Evolutionary conservation across 2,888 invertebrate species (phyloP).

Genomic region (Epinotia brunnichana): DNA sequence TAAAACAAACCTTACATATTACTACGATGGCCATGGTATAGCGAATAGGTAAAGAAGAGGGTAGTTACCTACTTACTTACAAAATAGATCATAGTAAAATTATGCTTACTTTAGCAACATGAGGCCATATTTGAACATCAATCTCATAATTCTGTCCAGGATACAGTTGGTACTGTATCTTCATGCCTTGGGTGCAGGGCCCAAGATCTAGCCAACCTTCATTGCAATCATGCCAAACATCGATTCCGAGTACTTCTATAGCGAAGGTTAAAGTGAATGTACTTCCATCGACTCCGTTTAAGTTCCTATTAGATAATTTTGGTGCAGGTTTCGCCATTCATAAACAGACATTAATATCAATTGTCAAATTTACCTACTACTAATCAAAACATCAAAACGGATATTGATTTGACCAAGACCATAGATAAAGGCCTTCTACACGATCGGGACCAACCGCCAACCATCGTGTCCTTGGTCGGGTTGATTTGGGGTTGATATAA

Average conservation of each 20-base stretch:
- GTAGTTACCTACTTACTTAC: too few relatives aligned
- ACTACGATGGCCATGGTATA: too few relatives aligned
- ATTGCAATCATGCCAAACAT: slow-evolving; percentile 68
- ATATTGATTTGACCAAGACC: too few relatives aligned
- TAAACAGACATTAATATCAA: not conserved
- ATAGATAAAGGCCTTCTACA: too few relatives aligned
- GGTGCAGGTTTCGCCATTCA: slow-evolving; percentile 20
- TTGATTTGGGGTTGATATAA: too few relatives aligned
- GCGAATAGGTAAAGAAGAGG: not conserved
- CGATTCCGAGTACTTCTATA: slow-evolving; percentile 68
- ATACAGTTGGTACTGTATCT: slow-evolving; percentile 68
- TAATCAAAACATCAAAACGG: not conserved
- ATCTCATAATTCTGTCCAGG: slow-evolving; percentile 66
- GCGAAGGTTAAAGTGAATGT: slow-evolving; percentile 71
- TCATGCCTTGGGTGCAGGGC: slow-evolving; percentile 61
- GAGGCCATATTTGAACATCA: slow-evolving; percentile 73
- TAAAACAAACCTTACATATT: too few relatives aligned
- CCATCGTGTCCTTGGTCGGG: too few relatives aligned
- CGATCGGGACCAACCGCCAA: too few relatives aligned
- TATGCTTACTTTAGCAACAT: slow-evolving; percentile 66
- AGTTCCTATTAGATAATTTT: slow-evolving; percentile 13
- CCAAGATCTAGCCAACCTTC: slow-evolving; percentile 68
- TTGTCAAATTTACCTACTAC: not conserved
- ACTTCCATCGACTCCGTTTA: slow-evolving; percentile 48
- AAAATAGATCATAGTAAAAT: too few relatives aligned